Base-by-base conservation (phyloP, 2,888 invertebrate species). In the Drosophila longiperda region DNA sequence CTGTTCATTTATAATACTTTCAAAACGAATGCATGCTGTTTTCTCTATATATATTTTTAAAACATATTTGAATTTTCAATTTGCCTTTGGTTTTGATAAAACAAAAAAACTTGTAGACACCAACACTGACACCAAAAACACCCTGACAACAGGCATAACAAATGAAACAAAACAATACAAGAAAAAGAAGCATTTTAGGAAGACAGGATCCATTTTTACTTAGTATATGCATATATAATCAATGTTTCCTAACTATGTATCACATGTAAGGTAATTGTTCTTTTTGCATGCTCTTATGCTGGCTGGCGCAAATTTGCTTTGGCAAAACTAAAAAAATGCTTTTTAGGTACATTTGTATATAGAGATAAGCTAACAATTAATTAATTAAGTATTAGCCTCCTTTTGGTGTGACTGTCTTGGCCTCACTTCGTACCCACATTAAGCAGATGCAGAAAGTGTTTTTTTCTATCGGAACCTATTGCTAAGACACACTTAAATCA, bases 211-310 rank as follows among this genome's bases (percentile, higher is more conserved):
- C 53, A 54, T 38, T 58, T 40, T 38, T 38, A 40, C 58, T 20
- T 45, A 15, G 53, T 34, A 42, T 52, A 55, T 42, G 32, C 33
- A 62, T 73, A 26, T 64, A 42, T 62, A 64, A 59, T 57, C 52
- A 53, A 68, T 73, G 38, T 50, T 63, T 52, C 26, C 60, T 52
- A 61, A 38, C 49, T 29, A 17, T 29, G 12, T 57, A 67, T 33
- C 55, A 57, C 23, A 62, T 36, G 55, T 34, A 48, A 63, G 70
- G 48, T 33, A 59, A 59, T 48, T 38, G 33, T 59, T 79, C 81
- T 62, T 81, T 72, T 80, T 92, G 92, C 92, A 92, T 92, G 92
- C 81, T 77, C 69, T 80, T 88, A 91, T 91, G 91, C 91, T 92
- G 92, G 91, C 92, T 92, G 92, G 90, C 87, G 90, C 92, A 91